Evolutionary conservation across 1,140 invertebrate species (phyloP), one percentile per base, ranked within the genome.

Genomic region (Heliconius congener): DNA sequence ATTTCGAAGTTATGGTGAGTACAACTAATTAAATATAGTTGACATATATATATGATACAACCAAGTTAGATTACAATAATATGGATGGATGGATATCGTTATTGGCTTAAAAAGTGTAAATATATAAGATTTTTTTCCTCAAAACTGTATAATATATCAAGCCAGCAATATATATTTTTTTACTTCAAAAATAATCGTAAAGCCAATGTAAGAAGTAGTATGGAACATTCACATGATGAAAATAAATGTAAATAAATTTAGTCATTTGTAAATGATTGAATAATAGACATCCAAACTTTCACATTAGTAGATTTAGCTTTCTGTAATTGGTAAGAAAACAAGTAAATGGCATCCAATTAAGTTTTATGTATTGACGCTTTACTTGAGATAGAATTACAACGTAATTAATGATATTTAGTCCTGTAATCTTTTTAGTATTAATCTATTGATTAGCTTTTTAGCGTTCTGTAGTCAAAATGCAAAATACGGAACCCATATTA

Each of bases 331-430:
- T 66, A 66, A 66, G 60, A 66, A 66, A 66, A 66, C 60, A 66
- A 30, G 27, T 66, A 66, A 66, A 66, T 66, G 9, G 27, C 60
- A 66, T 66, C 13, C 27, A 66, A 66, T 66, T 66, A 66, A 66
- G 13, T 66, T 66, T 66, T 66, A 66, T 66, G 60, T 66, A 27
- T 66, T 30, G 5, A 66, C 27, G 60, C 27, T 66, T 30, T 66
- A 66, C 60, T 66, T 30, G 11, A 66, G 60, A 66, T 66, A n/a
- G 16, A 66, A 66, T 66, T 66, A 66, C 27, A 66, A 66, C n/a
- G 27, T 66, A 66, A 66, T 66, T 66, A 66, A 66, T 66, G 60
- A 66, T 23, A 66, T 23, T 66, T 66, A 66, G 60, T 66, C 60
- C n/a, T 27, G 19, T 66, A 66, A 66, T 66, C 60, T 27, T 66